Conservation (phyloP, 2,797 vertebrate genomes). For the Ataeniobius toweri region DNA sequence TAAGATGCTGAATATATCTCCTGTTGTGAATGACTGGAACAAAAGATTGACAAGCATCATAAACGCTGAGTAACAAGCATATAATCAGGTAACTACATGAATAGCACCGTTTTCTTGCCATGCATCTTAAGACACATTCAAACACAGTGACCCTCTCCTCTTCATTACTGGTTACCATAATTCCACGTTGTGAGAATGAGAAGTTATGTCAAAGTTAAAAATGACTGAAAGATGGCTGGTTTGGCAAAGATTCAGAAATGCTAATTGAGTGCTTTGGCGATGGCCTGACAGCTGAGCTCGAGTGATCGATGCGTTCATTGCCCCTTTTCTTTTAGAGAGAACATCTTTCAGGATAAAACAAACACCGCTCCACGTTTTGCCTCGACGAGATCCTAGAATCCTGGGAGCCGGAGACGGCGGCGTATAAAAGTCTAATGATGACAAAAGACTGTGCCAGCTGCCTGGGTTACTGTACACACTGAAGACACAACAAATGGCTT, state of each 20-base stretch:
- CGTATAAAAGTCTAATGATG: conserved; percentile 76
- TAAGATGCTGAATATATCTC: conserved; percentile 1
- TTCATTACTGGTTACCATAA: conserved; percentile 69
- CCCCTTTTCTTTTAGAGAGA: conserved; percentile 61
- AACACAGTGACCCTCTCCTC: conserved; percentile 58
- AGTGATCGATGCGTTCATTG: conserved; percentile 74
- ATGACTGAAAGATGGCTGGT: conserved; percentile 68
- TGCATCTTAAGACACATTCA: conserved; percentile 37
- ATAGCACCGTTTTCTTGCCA: conserved; percentile 36
- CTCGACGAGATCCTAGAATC: conserved; percentile 56
- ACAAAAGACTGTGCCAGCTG: conserved; percentile 75
- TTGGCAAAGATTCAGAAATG: conserved; percentile 71
- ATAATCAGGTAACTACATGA: conserved; percentile 59
- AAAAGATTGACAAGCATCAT: conserved; percentile 28
- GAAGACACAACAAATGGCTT: conserved; percentile 71
- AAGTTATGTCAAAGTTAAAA: conserved; percentile 64
- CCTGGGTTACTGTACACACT: conserved; percentile 70
- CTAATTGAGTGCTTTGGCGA: conserved; percentile 75
- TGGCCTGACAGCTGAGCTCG: conserved; percentile 67
- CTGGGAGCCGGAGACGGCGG: conserved; percentile 54
- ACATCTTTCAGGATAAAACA: conserved; percentile 71
- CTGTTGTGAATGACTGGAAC: conserved; percentile 10
- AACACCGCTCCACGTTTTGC: conserved; percentile 59
- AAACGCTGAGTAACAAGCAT: conserved; percentile 45
- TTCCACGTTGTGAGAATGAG: conserved; percentile 63